Evolutionary conservation across 2,888 invertebrate genomes (phyloP).

Genomic region (Schizaphis graminum): DNA sequence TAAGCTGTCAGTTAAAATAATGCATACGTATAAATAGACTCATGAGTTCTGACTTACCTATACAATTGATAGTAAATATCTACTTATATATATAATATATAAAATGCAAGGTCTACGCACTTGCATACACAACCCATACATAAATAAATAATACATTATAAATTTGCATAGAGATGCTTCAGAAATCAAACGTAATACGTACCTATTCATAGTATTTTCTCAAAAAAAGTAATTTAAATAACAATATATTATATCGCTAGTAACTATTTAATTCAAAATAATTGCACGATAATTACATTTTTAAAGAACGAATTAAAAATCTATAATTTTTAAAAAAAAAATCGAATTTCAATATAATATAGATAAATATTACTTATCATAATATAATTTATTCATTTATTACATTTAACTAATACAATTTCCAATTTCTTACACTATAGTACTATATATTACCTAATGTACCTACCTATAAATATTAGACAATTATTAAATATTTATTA

Average conservation of each 20-base stretch:
- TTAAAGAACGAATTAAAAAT: neutral
- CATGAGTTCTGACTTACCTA: neutral
- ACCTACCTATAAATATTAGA: no score
- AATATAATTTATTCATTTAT: neutral
- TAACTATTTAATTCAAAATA: neutral
- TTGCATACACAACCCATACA: neutral
- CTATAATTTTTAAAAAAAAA: neutral
- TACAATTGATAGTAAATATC: neutral
- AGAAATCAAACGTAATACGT: neutral
- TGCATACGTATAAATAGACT: neutral
- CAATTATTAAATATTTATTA: no score
- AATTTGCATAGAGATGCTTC: neutral
- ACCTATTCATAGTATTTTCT: neutral
- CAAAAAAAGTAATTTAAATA: neutral
- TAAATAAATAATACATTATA: neutral
- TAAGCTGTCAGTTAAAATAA: conserved; percentile 35
- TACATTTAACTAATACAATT: neutral
- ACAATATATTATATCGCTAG: neutral
- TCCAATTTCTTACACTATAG: neutral
- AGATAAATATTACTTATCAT: neutral
- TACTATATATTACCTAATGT: neutral
- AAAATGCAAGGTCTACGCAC: neutral
- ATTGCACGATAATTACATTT: neutral
- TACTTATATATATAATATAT: neutral
- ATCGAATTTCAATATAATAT: neutral